Percentiles rank a stretch among this genome's conserved stretches.
Evolutionary conservation across 2,113 vertebrate genomes (phyloP).

Genomic region (Menura novaehollandiae): DNA sequence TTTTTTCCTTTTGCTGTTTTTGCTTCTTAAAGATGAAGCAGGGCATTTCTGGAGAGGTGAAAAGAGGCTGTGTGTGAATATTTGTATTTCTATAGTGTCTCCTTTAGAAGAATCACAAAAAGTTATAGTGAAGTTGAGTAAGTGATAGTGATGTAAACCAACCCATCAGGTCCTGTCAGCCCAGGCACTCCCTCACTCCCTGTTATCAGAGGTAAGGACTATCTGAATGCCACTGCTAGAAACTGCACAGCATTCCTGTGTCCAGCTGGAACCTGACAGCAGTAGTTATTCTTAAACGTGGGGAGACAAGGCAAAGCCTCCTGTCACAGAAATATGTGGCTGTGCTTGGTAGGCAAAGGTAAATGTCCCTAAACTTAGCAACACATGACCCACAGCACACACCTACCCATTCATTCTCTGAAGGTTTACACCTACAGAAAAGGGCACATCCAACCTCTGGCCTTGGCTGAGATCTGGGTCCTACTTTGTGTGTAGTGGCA

Average conservation of each 20-base stretch:
- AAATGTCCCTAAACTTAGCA: not conserved
- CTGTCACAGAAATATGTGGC: not conserved
- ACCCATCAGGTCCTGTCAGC: not conserved
- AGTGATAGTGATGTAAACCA: not conserved
- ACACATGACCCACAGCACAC: not conserved
- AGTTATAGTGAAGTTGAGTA: not conserved
- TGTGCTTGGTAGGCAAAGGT: not conserved
- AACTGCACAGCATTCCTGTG: not conserved
- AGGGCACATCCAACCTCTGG: not conserved
- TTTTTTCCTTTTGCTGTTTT: not conserved
- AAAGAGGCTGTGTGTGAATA: not conserved
- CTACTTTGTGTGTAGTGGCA: accelerated
- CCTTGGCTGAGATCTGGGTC: not conserved
- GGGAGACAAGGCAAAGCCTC: not conserved
- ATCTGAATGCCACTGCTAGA: not conserved
- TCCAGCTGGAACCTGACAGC: not conserved
- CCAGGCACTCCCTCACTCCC: not conserved
- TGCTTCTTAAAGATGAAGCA: conserved; percentile 2
- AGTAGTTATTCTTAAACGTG: not conserved
- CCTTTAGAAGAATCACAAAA: not conserved
- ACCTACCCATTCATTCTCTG: not conserved
- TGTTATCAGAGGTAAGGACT: not conserved
- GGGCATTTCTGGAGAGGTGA: not conserved
- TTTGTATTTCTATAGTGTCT: not conserved
- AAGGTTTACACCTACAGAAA: not conserved